phyloP scores from a whole-genome alignment of 2,113 vertebrate species.

The Elachura formosa region DNA sequence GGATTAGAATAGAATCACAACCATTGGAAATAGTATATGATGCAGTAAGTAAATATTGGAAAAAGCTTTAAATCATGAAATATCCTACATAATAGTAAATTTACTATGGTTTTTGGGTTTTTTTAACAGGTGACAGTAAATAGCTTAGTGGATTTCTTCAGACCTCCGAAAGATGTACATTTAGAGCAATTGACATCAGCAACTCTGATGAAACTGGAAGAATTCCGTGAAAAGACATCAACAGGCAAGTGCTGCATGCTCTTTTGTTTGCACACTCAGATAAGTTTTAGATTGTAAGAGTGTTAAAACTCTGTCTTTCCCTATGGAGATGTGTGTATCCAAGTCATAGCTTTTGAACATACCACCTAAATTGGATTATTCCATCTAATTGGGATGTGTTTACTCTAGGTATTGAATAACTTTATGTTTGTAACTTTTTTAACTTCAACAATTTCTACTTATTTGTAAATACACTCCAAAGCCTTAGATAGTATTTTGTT shows the following conservation, averaged over 20 bases:
- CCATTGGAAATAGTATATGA: conserved; percentile 96
- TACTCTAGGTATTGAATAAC: neutral
- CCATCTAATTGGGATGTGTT: neutral
- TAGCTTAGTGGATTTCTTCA: conserved; percentile 88
- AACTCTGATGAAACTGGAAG: conserved; percentile 94
- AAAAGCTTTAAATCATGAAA: neutral
- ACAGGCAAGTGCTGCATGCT: conserved; percentile 77
- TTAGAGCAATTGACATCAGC: conserved; percentile 90
- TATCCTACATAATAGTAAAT: neutral
- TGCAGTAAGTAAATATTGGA: conserved; percentile 79
- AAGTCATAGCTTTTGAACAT: neutral
- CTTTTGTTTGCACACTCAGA: neutral
- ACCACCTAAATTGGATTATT: neutral
- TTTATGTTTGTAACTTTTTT: neutral
- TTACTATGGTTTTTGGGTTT: neutral
- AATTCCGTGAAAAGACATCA: conserved; percentile 93
- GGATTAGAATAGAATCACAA: conserved; percentile 85
- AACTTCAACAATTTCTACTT: neutral
- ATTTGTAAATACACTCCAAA: neutral
- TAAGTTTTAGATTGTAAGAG: neutral
- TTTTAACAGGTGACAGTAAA: conserved; percentile 87
- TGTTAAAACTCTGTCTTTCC: neutral
- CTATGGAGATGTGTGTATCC: neutral
- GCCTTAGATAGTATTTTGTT: neutral
- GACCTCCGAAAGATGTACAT: conserved; percentile 86